A percentile compares a stretch with the other conserved stretches of the same genome.
phyloP scores from a whole-genome alignment of 2,113 vertebrate genomes.

The Rhabdornis inornatus region DNA sequence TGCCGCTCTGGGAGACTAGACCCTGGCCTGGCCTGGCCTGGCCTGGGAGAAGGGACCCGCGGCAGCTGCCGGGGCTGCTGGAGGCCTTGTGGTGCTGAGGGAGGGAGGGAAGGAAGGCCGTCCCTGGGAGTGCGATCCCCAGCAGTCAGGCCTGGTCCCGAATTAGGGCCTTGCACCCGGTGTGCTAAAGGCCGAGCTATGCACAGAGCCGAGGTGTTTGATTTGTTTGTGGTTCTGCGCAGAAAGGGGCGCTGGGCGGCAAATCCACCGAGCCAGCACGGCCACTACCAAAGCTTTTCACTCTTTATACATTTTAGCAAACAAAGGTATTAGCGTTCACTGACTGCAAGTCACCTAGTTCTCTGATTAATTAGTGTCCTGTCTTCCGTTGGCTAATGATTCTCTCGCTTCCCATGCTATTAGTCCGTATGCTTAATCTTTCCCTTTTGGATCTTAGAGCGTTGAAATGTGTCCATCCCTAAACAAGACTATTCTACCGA shows the following conservation, averaged over 20 bases:
- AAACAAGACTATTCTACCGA: not conserved
- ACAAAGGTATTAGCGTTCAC: not conserved
- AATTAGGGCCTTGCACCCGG: accelerated
- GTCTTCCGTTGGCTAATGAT: not conserved
- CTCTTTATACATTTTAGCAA: not conserved
- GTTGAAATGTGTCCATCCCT: not conserved
- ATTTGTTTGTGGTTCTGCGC: not conserved
- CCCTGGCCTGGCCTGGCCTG: accelerated
- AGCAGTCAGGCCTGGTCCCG: not conserved
- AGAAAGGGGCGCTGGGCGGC: not conserved
- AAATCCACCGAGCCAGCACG: not conserved
- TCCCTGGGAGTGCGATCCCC: not conserved
- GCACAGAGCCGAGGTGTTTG: not conserved
- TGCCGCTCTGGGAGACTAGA: not conserved
- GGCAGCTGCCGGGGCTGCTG: too few relatives aligned
- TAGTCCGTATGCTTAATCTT: not conserved
- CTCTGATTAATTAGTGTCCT: not conserved
- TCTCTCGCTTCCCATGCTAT: not conserved
- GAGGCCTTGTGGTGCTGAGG: not conserved
- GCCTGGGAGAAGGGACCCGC: too few relatives aligned
- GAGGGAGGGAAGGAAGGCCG: not conserved
- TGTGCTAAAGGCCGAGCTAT: not conserved
- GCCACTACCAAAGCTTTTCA: not conserved
- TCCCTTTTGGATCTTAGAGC: not conserved
- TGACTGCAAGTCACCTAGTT: not conserved